Evolutionary conservation across 2,888 invertebrate species (phyloP), one percentile per base, ranked within the genome.

Genomic region (Aphrophora alni): DNA sequence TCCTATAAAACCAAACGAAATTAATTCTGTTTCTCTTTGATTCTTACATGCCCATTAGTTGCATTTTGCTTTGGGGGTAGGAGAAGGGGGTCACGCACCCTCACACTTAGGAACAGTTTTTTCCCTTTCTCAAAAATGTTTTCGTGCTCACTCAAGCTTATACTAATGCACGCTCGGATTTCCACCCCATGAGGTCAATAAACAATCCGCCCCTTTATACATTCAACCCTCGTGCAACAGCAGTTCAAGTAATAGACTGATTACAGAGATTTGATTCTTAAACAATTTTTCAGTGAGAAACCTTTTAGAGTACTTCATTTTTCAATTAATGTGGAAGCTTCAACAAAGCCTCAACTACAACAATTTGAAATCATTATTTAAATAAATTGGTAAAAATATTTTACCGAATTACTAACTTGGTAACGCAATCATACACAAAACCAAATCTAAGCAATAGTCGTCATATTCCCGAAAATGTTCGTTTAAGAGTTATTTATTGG

Each of bases 21-120:
- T 59, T n/a, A 21, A 1, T 59, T 21, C 44, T n/a, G 59, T 21
- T 59, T 21, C 59, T 59, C 59, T 59, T 59, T 59, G 59, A 59
- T n/a, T 21, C 59, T 59, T 59, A 59, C 21, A 59, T 21, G 59
- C 59, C 59, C 59, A 59, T 59, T 59, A 59, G 59, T 59, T 59
- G 59, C 59, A 21, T 21, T 59, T 59, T 59, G 59, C 59, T 59
- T 59, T 59, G 7, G 17, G 59, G 59, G 59, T 59, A 14, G 59
- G 21, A 21, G 21, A 59, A 3, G 59, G 59, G 59, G 59, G 59
- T 59, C 59, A 59, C 59, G 59, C 59, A 59, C 59, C 59, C 59
- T 59, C 59, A 59, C 59, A 59, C 59, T 59, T 59, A 59, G 59
- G 59, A 59, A 59, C 59, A 59, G 59, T 59, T 59, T 59, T 59